phyloP scores from a whole-genome alignment of 1,140 invertebrate genomes.

The Pseudomyrmex pallidus region DNA sequence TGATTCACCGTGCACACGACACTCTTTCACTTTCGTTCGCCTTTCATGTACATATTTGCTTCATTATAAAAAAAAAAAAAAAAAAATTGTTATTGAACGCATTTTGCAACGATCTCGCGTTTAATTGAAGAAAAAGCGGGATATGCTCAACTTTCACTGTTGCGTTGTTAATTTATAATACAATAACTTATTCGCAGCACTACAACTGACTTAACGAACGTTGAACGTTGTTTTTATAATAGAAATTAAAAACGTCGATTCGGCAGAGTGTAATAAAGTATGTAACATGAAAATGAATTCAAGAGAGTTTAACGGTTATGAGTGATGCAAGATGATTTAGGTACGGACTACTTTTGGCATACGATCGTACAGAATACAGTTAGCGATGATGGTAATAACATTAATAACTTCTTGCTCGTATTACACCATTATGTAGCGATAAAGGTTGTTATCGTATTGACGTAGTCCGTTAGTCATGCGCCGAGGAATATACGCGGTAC shows the following conservation, averaged over 20 bases:
- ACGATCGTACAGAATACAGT: conserved; percentile 54
- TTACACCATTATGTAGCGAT: conserved; percentile 45
- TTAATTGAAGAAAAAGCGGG: not conserved
- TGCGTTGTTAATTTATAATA: not conserved
- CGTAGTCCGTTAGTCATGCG: conserved; percentile 18
- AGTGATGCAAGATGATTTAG: conserved; percentile 53
- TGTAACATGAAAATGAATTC: conserved; percentile 24
- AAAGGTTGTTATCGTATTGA: conserved; percentile 40
- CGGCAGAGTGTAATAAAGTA: not conserved
- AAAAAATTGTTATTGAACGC: no score
- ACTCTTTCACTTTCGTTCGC: conserved; percentile 25
- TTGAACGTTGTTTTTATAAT: not conserved
- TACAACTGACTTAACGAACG: not conserved
- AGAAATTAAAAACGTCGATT: conserved; percentile 1
- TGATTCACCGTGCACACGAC: conserved; percentile 58
- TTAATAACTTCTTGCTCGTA: conserved; percentile 48
- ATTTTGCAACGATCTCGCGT: no score
- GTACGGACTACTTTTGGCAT: conserved; percentile 34
- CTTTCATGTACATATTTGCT: not conserved
- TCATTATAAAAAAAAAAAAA: no score
- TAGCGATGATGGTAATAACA: conserved; percentile 46
- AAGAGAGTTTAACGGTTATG: conserved; percentile 38
- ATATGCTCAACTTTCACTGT: not conserved
- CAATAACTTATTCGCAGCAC: not conserved
- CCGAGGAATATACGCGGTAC: conserved; percentile 19